phyloP scores from a whole-genome alignment of 2,113 vertebrate species.

The Naja naja region DNA sequence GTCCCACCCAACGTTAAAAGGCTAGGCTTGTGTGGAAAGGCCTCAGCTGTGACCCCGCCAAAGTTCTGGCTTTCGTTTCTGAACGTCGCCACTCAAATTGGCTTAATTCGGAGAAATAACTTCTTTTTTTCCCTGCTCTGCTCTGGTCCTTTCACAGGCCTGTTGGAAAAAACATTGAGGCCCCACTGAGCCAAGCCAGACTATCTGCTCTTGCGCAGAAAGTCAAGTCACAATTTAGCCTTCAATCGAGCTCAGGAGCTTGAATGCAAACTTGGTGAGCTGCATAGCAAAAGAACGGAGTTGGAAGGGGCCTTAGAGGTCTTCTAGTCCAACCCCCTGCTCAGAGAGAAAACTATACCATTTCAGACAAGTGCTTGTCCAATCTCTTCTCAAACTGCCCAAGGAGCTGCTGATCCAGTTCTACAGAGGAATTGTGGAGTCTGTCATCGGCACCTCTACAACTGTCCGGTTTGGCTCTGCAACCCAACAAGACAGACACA shows the following conservation, averaged over 20 bases:
- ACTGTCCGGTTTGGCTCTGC: too few relatives aligned
- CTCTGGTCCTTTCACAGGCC: slow-evolving; percentile 24
- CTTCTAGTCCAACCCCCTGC: neutral
- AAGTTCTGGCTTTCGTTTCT: slow-evolving; percentile 47
- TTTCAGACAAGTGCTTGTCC: too few relatives aligned
- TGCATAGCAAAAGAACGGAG: neutral
- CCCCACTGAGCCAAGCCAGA: neutral
- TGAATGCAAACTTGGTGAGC: neutral
- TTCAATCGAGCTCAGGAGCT: neutral
- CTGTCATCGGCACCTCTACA: too few relatives aligned
- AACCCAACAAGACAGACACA: too few relatives aligned
- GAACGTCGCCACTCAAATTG: slow-evolving; percentile 46
- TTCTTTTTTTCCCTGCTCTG: slow-evolving; percentile 21
- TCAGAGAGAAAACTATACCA: too few relatives aligned
- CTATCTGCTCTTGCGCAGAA: neutral
- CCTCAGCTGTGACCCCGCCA: slow-evolving; percentile 34
- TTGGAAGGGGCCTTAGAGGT: neutral
- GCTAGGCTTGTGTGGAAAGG: slow-evolving; percentile 33
- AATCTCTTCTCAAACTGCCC: too few relatives aligned
- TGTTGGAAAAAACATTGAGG: slow-evolving; percentile 18
- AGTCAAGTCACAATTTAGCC: neutral
- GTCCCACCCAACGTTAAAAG: slow-evolving; percentile 33
- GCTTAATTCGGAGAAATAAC: slow-evolving; percentile 57
- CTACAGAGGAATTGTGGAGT: too few relatives aligned
- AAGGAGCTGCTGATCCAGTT: too few relatives aligned